Percentiles rank a stretch among this genome's conserved stretches.
Evolutionary conservation across 2,113 vertebrate species (phyloP).

Genomic region (Prionailurus bengalensis): DNA sequence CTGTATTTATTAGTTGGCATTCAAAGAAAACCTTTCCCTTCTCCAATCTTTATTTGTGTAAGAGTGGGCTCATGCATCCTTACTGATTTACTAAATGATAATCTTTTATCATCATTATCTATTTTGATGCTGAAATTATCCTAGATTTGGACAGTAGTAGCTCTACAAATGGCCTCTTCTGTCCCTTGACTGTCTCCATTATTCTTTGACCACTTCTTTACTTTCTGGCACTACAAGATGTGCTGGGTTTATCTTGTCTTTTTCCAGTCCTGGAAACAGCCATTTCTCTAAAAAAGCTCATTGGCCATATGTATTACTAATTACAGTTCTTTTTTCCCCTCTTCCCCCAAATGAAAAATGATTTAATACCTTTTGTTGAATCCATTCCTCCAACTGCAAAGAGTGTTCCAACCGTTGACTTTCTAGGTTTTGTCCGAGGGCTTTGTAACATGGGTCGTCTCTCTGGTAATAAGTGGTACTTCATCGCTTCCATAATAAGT

Average conservation of each 20-base stretch:
- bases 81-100: not conserved
- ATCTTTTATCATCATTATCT: not conserved
- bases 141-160: not conserved
- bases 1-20: not conserved
- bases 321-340: not conserved
- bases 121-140: not conserved
- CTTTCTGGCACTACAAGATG: not conserved
- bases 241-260: not conserved
- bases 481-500: constrained; percentile 99
- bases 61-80: not conserved
- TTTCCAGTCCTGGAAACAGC: not conserved
- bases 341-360: not conserved
- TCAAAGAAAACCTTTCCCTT: not conserved
- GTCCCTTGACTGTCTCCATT: not conserved
- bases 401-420: constrained; percentile 97
- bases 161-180: not conserved
- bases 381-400: constrained; percentile 99
- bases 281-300: constrained; percentile 48
- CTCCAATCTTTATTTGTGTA: not conserved
- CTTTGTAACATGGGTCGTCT: constrained; percentile 96
- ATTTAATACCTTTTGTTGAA: constrained; percentile 93
- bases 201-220: not conserved
- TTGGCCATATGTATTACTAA: not conserved
- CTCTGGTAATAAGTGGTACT: constrained; percentile 98
- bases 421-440: constrained; percentile 96